Conservation (phyloP, 1,140 invertebrate species). For the Nasonia giraulti region DNA sequence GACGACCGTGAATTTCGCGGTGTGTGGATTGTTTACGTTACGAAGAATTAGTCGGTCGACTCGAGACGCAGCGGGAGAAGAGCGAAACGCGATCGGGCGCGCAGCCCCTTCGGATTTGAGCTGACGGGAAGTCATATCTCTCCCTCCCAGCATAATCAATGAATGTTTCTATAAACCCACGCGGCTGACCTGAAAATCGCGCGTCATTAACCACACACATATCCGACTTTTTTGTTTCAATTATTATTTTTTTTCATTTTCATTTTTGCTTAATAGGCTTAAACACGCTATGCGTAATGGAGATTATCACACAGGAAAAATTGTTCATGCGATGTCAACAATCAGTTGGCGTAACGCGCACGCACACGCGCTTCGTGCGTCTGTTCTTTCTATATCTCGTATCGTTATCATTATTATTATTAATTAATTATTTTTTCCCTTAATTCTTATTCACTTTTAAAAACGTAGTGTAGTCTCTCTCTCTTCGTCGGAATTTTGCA, state of each 20-base stretch:
- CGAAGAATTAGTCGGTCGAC: neutral
- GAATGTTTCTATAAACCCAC: conserved; percentile 11
- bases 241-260: conserved; percentile 19
- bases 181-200: conserved; percentile 41
- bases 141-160: neutral
- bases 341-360: conserved; percentile 67
- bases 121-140: neutral
- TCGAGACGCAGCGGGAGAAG: neutral
- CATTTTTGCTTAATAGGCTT: conserved; percentile 57
- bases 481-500: conserved; percentile 50
- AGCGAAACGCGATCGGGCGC: neutral
- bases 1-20: neutral
- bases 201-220: conserved; percentile 50
- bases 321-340: conserved; percentile 71
- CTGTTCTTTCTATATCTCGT: conserved; percentile 21
- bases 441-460: conserved; percentile 61
- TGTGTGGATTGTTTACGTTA: neutral
- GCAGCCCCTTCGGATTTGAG: conserved; percentile 12
- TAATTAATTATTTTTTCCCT: conserved; percentile 50
- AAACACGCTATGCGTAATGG: conserved; percentile 66
- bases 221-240: conserved; percentile 44
- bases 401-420: conserved; percentile 44
- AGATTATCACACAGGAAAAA: conserved; percentile 74
- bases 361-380: conserved; percentile 59
- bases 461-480: conserved; percentile 67